These are phyloP conservation scores for Scortum barcoo DNA, from an alignment of 2,113 vertebrate species.

Conservation along the genomic window DNA sequence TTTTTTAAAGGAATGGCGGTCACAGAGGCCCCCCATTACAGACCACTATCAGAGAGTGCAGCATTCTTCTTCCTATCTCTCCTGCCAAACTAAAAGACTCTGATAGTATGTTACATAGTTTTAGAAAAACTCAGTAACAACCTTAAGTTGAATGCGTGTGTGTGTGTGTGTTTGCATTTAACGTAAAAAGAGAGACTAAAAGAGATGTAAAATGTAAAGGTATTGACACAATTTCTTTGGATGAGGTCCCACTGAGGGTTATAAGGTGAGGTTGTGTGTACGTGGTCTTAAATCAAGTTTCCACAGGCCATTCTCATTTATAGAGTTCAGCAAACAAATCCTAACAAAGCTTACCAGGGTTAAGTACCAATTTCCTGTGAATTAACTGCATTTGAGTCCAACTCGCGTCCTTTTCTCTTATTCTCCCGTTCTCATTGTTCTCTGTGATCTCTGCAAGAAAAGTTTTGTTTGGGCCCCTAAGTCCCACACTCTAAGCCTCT, in stretches of 20 bases:
- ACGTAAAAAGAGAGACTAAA: not conserved
- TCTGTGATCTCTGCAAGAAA: conserved; percentile 50
- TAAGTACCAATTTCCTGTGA: conserved; percentile 81
- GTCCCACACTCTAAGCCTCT: conserved; percentile 33
- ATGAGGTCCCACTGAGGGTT: conserved; percentile 19
- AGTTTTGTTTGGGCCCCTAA: conserved; percentile 50
- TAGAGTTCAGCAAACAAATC: conserved; percentile 66
- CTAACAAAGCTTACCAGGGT: conserved; percentile 68
- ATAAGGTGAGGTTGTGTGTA: conserved; percentile 54
- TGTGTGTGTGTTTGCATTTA: not conserved
- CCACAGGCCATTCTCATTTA: conserved; percentile 65
- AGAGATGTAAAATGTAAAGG: too few species aligned
- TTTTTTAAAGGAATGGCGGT: conserved; percentile 38
- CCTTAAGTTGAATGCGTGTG: not conserved
- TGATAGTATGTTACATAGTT: conserved; percentile 20
- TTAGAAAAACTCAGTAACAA: conserved; percentile 3
- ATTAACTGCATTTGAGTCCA: conserved; percentile 64
- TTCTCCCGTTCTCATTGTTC: conserved; percentile 49
- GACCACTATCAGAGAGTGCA: conserved; percentile 53
- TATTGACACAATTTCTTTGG: not conserved
- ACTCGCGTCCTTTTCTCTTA: conserved; percentile 43
- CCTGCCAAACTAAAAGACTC: conserved; percentile 31
- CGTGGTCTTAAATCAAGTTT: conserved; percentile 68
- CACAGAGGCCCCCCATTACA: conserved; percentile 51
- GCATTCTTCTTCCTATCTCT: conserved; percentile 58